Base-by-base conservation (phyloP, 2,888 invertebrate genomes). In the Drosophila birchii region DNA sequence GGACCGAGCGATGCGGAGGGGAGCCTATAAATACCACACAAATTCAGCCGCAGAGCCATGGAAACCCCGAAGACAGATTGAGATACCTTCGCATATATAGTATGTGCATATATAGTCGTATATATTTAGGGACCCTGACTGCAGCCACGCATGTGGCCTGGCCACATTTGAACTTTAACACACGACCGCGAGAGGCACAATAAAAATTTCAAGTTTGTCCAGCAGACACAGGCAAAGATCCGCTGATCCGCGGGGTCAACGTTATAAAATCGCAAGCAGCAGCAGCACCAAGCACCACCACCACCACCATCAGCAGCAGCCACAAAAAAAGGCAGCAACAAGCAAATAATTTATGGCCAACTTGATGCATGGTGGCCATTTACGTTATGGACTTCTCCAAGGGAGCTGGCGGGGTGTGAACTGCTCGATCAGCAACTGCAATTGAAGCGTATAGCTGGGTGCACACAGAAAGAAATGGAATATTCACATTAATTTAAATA, bases 291-390 rank as follows among this genome's bases (percentile, higher is more conserved):
- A n/a, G 34, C 44, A 36, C n/a, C 38, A 43, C 23, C 23, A 20
- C 11, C 26, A 51, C n/a, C 20, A 29, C 38, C 61, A 29, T 34
- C 61, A 44, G 2, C 43, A 58, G 29, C 51, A 45, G 53, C 53
- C 38, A 64, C 56, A 43, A 57, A 62, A 62, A 71, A 71, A 71
- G 61, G 64, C 85, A 81, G 69, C 86, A 82, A 86, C 81, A 75
- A 86, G 88, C 86, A 86, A 88, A 81, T 85, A 89, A 86, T 86
- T 86, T 86, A 86, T 89, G 83, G 75, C 78, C 89, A 81, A 81
- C 75, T 75, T 78, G 75, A 67, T 86, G 88, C 80, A 85, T 86
- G 89, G 86, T 87, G 89, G 85, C 85, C 77, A 81, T 74, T 73
- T 86, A 83, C 78, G 76, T 88, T 88, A 81, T 86, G 75, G 84